Base-by-base conservation (phyloP, 2,113 vertebrate species). In the Clupea harengus region DNA sequence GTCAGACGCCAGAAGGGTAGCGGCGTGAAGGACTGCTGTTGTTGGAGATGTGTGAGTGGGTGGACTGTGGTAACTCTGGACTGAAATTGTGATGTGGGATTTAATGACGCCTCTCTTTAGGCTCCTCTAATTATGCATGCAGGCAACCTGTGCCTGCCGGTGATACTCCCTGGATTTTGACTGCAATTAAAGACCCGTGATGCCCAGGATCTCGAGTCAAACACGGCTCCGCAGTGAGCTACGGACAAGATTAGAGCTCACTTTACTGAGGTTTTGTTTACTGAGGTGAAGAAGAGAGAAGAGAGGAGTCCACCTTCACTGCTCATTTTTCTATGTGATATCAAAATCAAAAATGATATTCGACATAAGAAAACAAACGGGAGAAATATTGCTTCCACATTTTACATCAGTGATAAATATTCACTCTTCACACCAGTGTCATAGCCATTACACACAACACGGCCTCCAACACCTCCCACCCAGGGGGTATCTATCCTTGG, bases 61-160 rank as follows among this genome's bases (percentile, higher is more conserved):
- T 15, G 72, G 72, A 78, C 72, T 32, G 72, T 17, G 72, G 72
- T 78, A 39, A 78, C 10, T 32, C 72, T 44, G 28, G 32, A 39
- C 72, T 78, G 72, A 39, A 78, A 78, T 17, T 78, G 72, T 78
- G 72, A 78, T 78, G 72, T 78, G 72, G 72, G 72, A 78, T 78
- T 78, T 78, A 78, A 78, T 78, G 72, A 78, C 72, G 28, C 72
- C 6, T 78, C 72, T 15, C 64, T 72, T 32, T 72, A n/a, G 64
- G 64, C 64, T 10, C 25, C 10, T 4, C 72, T 78, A 78, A 78
- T 78, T 78, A 78, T 32, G 28, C 25, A 78, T 32, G 72, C 72
- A 78, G 28, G 72, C 28, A 44, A 78, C 72, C 72, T 32, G 39
- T 39, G 25, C 10, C 72, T 11, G 72, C 72, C 72, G 15, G 13